Evolutionary conservation across 2,888 invertebrate genomes (phyloP).

Genomic region (Macroteleia sp.): DNA sequence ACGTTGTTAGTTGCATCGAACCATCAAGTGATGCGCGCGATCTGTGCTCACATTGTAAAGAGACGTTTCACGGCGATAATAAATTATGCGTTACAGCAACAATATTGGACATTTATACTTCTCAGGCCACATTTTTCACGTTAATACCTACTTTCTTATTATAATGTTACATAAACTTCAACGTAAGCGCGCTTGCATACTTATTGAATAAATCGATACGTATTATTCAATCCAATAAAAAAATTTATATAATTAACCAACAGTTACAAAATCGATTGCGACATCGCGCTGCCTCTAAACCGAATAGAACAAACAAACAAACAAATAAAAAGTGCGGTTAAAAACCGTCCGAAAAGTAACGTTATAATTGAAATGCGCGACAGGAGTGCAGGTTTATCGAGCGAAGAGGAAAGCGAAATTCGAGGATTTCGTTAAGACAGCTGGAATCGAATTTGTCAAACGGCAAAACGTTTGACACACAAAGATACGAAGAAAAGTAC

Average conservation of each 20-base stretch:
- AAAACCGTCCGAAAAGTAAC: background rate
- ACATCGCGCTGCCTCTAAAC: background rate
- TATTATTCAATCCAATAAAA: constrained; percentile 21
- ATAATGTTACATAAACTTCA: constrained; percentile 40
- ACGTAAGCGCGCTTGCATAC: constrained; percentile 11
- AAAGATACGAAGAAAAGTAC: constrained; percentile 37
- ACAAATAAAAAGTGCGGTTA: background rate
- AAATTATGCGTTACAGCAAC: constrained; percentile 42
- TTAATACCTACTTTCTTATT: constrained; percentile 36
- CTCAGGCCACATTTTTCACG: constrained; percentile 36
- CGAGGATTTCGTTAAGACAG: background rate
- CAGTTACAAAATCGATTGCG: constrained; percentile 21
- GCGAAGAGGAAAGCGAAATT: background rate
- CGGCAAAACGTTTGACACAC: constrained; percentile 29
- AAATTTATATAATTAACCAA: constrained; percentile 31
- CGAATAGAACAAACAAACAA: background rate
- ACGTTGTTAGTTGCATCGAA: too few species aligned
- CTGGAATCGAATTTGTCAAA: constrained; percentile 17
- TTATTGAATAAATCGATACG: constrained; percentile 30
- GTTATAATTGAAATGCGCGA: background rate
- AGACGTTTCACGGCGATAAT: background rate
- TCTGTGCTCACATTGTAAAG: too few species aligned
- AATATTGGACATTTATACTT: constrained; percentile 36
- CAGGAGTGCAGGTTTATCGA: background rate
- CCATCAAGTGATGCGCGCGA: too few species aligned